Base-by-base conservation (phyloP, 2,888 invertebrate species). In the Trichogramma evanescens region DNA sequence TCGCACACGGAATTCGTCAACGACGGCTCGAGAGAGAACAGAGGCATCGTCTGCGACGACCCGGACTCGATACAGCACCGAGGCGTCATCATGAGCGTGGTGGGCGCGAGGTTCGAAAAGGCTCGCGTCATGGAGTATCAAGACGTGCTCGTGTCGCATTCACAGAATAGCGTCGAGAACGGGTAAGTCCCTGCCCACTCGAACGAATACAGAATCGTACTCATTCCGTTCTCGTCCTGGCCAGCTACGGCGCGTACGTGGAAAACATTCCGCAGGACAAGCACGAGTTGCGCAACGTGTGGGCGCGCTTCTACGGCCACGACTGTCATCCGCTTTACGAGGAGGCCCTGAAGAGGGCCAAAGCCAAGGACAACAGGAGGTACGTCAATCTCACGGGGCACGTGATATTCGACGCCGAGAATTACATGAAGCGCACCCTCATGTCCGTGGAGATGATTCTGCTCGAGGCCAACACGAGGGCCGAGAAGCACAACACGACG, bases 381-480 rank as follows among this genome's bases (percentile, higher is more conserved):
- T 75, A 75, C 63, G 64, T 74, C 5, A 66, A 70, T 0, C 56
- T 75, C 7, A 68, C 69, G 0, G 69, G 67, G 41, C 73, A 74
- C 44, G 68, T 69, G 0, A 66, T 72, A 54, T 79, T 79, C 63
- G 78, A 79, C 62, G 71, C 77, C 26, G 72, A 76, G 45, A 75
- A 75, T 59, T 78, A 75, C 62, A 73, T 74, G 70, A 79, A 78
- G 64, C 67, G 79, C 38, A 71, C 72, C 0, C 66, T 76, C 0
- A 67, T 79, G 10, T 73, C 78, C 3, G 76, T 86, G 4, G 88
- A 88, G 65, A 82, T 83, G 7, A 77, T 86, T 41, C 71, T 88
- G 1, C 68, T 86, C 10, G 88, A 88, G 61, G 85, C 86, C 0
- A 82, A 86, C 62, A 74, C 78, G 0, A 78, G 87, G n/a, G 86